Conservation (phyloP, 2,888 invertebrate genomes). For the Anodontia alba region DNA sequence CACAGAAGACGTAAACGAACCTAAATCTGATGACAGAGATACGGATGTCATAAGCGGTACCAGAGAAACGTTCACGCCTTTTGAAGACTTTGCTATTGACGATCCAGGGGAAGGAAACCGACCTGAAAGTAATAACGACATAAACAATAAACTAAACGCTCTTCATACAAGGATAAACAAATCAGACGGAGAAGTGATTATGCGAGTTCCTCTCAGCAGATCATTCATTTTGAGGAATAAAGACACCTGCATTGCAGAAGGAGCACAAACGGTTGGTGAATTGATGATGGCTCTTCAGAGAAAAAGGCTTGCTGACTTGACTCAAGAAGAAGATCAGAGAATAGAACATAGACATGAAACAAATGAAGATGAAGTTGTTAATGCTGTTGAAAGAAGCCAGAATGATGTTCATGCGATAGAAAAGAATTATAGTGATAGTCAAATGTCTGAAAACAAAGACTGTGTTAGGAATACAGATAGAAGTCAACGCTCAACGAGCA, state of each 20-base stretch:
- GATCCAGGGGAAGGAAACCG: conserved; percentile 2
- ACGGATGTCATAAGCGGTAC: background rate
- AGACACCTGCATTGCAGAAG: background rate
- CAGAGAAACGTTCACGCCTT: conserved; percentile 9
- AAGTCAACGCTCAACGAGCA: too few relatives aligned
- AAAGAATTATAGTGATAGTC: too few relatives aligned
- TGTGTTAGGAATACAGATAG: too few relatives aligned
- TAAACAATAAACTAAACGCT: background rate
- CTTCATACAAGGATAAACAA: background rate
- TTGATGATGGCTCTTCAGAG: background rate
- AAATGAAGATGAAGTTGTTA: background rate
- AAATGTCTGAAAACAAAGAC: too few relatives aligned
- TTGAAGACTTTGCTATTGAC: background rate
- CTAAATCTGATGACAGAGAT: background rate
- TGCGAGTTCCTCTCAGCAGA: background rate
- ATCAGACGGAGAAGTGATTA: background rate
- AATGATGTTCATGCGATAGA: too few relatives aligned
- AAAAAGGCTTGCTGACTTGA: background rate
- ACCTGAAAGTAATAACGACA: background rate
- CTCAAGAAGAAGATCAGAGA: background rate
- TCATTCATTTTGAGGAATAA: background rate
- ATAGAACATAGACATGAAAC: background rate
- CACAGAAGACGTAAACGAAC: background rate
- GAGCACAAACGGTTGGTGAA: conserved; percentile 3
- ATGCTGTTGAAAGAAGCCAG: too few relatives aligned